phyloP scores from a whole-genome alignment of 2,888 invertebrate species.

The Mongoloraphidia duomilia region DNA sequence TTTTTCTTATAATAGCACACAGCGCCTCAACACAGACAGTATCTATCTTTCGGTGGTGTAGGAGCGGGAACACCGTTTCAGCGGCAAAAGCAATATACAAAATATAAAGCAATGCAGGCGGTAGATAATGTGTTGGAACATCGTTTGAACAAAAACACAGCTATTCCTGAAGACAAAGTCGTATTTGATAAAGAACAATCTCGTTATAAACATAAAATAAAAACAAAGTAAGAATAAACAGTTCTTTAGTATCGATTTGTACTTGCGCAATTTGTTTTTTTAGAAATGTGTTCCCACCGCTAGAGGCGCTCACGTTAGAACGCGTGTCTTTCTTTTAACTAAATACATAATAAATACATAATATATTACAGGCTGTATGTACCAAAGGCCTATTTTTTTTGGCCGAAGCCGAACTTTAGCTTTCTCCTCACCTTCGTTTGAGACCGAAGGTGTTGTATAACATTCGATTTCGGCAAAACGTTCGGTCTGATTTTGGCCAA shows the following conservation, averaged over 20 bases:
- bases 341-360: no score
- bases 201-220: conserved; percentile 50
- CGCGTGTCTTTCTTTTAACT: no score
- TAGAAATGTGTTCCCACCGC: neutral
- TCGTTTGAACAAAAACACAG: conserved; percentile 39
- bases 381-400: no score
- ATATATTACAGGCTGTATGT: no score
- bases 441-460: no score
- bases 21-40: conserved; percentile 79
- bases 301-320: neutral
- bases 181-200: conserved; percentile 50
- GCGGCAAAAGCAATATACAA: conserved; percentile 62
- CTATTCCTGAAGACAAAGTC: conserved; percentile 43
- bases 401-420: no score
- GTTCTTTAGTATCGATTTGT: neutral
- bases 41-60: conserved; percentile 62
- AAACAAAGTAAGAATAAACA: conserved; percentile 44
- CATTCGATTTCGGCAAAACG: no score
- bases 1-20: conserved; percentile 44
- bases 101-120: conserved; percentile 52
- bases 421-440: no score
- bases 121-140: conserved; percentile 47
- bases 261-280: neutral
- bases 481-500: no score
- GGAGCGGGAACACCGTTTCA: conserved; percentile 67